Conservation (phyloP, 2,888 invertebrate species). For the Pristionchus maxplancki region DNA sequence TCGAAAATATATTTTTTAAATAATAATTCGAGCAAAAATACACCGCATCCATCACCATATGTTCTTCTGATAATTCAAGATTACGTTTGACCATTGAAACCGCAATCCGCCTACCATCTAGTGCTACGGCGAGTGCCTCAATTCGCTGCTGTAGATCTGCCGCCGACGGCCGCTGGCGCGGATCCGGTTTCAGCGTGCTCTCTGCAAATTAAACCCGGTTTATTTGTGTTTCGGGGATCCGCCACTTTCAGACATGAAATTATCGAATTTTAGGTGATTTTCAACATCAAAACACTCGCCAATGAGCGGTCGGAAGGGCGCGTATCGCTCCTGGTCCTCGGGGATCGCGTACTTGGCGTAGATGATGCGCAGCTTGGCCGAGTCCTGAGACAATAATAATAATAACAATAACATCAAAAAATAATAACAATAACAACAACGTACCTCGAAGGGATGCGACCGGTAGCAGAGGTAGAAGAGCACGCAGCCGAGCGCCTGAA, state of each 20-base stretch:
- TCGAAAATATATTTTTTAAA: neutral
- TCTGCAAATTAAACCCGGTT: slow-evolving; percentile 73
- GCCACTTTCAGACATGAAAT: too few relatives aligned
- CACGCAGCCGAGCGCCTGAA: slow-evolving; percentile 91
- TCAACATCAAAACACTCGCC: too few relatives aligned
- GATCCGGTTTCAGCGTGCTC: slow-evolving; percentile 83
- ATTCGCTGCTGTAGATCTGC: slow-evolving; percentile 88
- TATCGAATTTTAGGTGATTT: too few relatives aligned
- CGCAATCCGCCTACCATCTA: slow-evolving; percentile 81
- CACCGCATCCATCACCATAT: too few relatives aligned
- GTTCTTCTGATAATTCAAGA: too few relatives aligned
- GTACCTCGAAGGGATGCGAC: slow-evolving; percentile 92
- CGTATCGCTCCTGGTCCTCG: slow-evolving; percentile 86
- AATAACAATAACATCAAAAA: neutral
- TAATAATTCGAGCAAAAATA: too few relatives aligned
- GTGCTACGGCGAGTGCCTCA: slow-evolving; percentile 90
- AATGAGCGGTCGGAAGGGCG: slow-evolving; percentile 91
- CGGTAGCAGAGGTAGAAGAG: slow-evolving; percentile 92
- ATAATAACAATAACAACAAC: neutral
- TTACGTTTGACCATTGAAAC: too few relatives aligned
- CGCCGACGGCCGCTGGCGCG: slow-evolving; percentile 87
- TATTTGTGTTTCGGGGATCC: too few relatives aligned
- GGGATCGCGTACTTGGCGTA: slow-evolving; percentile 95
- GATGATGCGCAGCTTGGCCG: slow-evolving; percentile 92
- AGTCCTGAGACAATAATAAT: slow-evolving; percentile 81